These are phyloP conservation scores for Orthosia incerta DNA, from an alignment of 2,888 invertebrate species.

Conservation along the genomic window DNA sequence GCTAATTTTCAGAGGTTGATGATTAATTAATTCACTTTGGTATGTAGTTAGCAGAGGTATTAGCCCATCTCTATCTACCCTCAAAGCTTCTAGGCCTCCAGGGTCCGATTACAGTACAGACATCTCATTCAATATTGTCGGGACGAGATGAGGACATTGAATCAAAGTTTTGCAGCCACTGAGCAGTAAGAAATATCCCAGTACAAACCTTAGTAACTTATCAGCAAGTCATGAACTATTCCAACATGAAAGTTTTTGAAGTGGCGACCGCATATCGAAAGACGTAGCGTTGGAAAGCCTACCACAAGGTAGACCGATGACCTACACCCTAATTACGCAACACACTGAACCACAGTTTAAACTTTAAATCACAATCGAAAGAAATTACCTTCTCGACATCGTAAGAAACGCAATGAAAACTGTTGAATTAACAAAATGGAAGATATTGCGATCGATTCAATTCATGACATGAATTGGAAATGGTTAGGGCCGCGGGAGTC, in stretches of 20 bases:
- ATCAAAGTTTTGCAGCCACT: not conserved
- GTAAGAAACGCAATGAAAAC: too few relatives aligned
- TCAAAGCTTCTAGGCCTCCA: not conserved
- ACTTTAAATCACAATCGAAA: too few relatives aligned
- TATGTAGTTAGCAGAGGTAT: not conserved
- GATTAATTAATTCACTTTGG: not conserved
- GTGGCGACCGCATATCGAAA: not conserved
- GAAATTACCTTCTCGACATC: too few relatives aligned
- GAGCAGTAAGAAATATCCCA: not conserved
- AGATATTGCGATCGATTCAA: too few relatives aligned
- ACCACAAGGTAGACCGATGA: too few relatives aligned
- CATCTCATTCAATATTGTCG: not conserved
- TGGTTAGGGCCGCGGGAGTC: too few relatives aligned
- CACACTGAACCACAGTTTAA: too few relatives aligned
- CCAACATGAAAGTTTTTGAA: not conserved
- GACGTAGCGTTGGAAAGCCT: not conserved
- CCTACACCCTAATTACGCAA: too few relatives aligned
- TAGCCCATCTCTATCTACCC: too few relatives aligned
- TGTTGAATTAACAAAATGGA: too few relatives aligned
- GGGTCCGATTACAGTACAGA: not conserved
- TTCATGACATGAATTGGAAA: too few relatives aligned
- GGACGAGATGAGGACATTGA: too few relatives aligned
- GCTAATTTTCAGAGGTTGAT: conserved; percentile 3
- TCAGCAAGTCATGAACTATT: not conserved
- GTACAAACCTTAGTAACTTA: not conserved